Conservation (phyloP, 2,888 invertebrate genomes). For the Habroteleia sp. region DNA sequence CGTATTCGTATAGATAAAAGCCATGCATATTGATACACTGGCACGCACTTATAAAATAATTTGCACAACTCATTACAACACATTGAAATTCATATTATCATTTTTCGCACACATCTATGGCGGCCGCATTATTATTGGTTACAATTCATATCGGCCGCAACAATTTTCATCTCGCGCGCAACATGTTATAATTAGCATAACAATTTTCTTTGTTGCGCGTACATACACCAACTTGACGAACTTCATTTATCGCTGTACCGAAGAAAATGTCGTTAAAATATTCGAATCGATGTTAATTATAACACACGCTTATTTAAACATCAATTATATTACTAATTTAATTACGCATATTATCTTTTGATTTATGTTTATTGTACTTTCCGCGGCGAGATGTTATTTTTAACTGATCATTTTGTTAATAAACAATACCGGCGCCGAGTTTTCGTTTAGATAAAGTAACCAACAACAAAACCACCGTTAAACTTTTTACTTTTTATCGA, state of each 20-base stretch:
- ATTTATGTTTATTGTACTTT: constrained; percentile 42
- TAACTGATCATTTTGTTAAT: constrained; percentile 33
- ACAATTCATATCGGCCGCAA: constrained; percentile 51
- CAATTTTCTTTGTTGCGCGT: constrained; percentile 53
- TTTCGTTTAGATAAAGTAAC: constrained; percentile 10
- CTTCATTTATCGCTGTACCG: constrained; percentile 37
- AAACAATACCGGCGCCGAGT: constrained; percentile 13
- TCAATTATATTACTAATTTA: constrained; percentile 48
- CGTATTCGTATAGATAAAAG: constrained; percentile 38
- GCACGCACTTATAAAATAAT: constrained; percentile 45
- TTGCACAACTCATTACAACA: constrained; percentile 47
- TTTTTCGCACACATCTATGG: constrained; percentile 48
- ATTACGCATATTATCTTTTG: constrained; percentile 47
- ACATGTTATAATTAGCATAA: constrained; percentile 60
- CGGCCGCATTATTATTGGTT: constrained; percentile 45
- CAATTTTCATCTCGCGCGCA: constrained; percentile 58
- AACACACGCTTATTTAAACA: constrained; percentile 51
- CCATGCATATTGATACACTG: constrained; percentile 44
- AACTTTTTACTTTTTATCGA: no score
- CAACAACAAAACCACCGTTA: no score
- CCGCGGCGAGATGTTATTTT: constrained; percentile 23
- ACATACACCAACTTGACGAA: constrained; percentile 45
- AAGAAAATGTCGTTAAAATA: constrained; percentile 57
- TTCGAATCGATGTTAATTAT: constrained; percentile 49
- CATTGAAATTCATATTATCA: constrained; percentile 57